Evolutionary conservation across 2,113 vertebrate genomes (phyloP).

Genomic region (Hypanus sabinus): DNA sequence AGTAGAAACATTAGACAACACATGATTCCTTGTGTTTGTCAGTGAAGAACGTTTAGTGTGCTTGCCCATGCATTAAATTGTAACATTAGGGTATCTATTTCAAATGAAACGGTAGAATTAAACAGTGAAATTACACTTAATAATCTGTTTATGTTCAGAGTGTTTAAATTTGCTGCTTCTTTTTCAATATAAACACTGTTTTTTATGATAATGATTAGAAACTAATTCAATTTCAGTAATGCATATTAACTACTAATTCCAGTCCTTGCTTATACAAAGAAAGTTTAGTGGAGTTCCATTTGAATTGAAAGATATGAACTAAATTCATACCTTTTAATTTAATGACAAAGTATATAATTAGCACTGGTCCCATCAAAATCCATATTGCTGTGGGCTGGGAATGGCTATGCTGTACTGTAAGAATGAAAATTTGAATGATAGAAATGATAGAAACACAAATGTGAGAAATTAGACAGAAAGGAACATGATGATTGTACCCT

Average conservation of each 20-base stretch:
- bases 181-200: not conserved
- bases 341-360: not conserved
- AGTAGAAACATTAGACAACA: not conserved
- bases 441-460: not conserved
- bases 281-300: not conserved
- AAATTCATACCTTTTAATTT: not conserved
- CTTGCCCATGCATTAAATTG: not conserved
- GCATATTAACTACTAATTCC: not conserved
- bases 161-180: not conserved
- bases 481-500: not conserved
- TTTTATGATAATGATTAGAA: not conserved
- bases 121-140: not conserved
- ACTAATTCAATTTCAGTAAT: not conserved
- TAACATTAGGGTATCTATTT: not conserved
- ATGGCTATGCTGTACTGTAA: not conserved
- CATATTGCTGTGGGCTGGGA: not conserved
- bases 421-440: not conserved
- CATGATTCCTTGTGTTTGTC: not conserved
- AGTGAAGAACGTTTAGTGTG: not conserved
- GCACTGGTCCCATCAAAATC: not conserved
- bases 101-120: conserved; percentile 3
- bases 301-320: not conserved
- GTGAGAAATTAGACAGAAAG: not conserved
- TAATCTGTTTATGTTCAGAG: not conserved
- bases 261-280: not conserved